These are phyloP conservation scores for Muscicapa adusta DNA, from an alignment of 2,113 vertebrate genomes.

Conservation along the genomic window DNA sequence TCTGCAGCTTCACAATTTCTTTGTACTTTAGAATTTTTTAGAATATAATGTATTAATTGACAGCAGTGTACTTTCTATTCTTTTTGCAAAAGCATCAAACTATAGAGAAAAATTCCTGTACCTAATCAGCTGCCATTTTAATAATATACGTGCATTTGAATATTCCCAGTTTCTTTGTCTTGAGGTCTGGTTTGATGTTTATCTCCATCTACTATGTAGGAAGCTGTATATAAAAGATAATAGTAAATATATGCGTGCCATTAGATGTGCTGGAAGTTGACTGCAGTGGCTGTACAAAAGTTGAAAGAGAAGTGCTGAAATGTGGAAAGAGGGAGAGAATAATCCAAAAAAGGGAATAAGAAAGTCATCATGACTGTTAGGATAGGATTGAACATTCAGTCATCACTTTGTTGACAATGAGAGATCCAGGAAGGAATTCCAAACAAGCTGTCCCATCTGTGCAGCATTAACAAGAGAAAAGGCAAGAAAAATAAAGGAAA, in stretches of 20 bases:
- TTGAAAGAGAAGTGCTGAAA: background rate
- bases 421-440: background rate
- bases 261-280: background rate
- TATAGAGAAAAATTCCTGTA: background rate
- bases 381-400: background rate
- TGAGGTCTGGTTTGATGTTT: background rate
- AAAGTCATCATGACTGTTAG: background rate
- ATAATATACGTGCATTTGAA: background rate
- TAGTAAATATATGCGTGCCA: background rate
- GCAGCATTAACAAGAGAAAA: background rate
- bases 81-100: background rate
- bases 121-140: background rate
- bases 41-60: background rate
- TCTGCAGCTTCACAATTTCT: background rate
- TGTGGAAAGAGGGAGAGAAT: background rate
- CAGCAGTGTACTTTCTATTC: background rate
- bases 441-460: slow-evolving; percentile 5
- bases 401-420: background rate
- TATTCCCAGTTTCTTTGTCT: background rate
- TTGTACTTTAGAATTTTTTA: background rate
- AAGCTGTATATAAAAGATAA: background rate
- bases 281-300: background rate
- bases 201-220: background rate
- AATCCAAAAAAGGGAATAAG: background rate
- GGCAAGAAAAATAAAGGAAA: background rate